These are phyloP conservation scores for Phorcus lineatus DNA, from an alignment of 2,888 invertebrate genomes.

Conservation along the genomic window DNA sequence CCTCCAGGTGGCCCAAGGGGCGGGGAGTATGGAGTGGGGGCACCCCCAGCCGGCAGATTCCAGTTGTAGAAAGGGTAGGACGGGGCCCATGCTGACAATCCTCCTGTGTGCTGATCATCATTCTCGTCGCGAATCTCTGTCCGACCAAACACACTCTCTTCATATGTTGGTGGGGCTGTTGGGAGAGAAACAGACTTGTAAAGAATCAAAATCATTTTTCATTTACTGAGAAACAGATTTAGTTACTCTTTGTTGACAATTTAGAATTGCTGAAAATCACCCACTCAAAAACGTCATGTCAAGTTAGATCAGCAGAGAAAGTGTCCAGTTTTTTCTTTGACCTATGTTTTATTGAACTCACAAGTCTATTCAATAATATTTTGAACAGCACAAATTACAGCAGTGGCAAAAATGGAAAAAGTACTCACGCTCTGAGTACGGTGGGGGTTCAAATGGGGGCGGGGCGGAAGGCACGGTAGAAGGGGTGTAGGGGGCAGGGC, in stretches of 20 bases:
- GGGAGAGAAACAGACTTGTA: not conserved
- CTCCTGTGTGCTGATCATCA: slow-evolving; percentile 66
- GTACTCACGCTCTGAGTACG: slow-evolving; percentile 47
- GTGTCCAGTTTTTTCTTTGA: no score
- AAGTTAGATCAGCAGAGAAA: no score
- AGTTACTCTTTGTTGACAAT: no score
- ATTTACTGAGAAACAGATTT: no score
- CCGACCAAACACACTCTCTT: slow-evolving; percentile 66
- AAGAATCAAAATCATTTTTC: no score
- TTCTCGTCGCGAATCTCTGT: slow-evolving; percentile 62
- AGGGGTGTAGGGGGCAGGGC: slow-evolving; percentile 6
- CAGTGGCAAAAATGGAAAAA: not conserved
- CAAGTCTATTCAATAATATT: no score
- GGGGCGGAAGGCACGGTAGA: slow-evolving; percentile 38
- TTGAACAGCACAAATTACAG: no score
- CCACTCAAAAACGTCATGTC: no score
- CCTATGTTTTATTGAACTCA: no score
- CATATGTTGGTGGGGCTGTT: slow-evolving; percentile 69
- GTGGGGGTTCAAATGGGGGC: slow-evolving; percentile 40
- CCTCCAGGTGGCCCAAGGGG: slow-evolving; percentile 18
- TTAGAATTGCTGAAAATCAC: no score
- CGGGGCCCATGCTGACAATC: slow-evolving; percentile 62
- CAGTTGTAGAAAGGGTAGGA: slow-evolving; percentile 69
- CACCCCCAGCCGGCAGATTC: slow-evolving; percentile 37
- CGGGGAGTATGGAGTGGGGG: not conserved